These are phyloP conservation scores for Calyptommatus sinebrachiatus DNA, from an alignment of 2,113 vertebrate genomes.

Conservation along the genomic window DNA sequence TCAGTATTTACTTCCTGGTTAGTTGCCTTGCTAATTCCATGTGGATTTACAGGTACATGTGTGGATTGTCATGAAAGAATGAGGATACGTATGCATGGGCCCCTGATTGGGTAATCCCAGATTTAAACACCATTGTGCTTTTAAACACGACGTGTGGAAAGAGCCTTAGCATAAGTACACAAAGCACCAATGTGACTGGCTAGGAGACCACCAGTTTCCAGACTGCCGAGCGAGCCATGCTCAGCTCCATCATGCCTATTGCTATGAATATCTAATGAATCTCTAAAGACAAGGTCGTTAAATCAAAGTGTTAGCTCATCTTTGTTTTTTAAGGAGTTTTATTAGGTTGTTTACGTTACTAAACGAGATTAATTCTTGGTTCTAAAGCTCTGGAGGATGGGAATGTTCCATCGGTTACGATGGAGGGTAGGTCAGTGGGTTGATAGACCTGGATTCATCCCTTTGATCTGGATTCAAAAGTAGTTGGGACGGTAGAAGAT, in stretches of 20 bases:
- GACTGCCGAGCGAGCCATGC: background rate
- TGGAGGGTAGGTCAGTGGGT: background rate
- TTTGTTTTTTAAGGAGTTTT: conserved; percentile 9
- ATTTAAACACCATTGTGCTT: no score
- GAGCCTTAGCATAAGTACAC: no score
- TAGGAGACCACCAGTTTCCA: background rate
- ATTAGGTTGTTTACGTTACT: conserved; percentile 20
- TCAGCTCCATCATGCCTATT: background rate
- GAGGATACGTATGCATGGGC: no score
- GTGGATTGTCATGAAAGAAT: no score
- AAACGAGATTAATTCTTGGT: conserved; percentile 23
- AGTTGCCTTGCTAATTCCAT: no score
- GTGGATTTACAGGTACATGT: no score
- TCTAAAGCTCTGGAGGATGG: background rate
- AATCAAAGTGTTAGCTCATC: conserved; percentile 11
- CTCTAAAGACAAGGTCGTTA: background rate
- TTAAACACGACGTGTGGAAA: no score
- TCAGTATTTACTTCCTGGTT: no score
- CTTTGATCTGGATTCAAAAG: accelerated
- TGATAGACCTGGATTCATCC: background rate
- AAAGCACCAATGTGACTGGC: no score
- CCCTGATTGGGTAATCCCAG: no score
- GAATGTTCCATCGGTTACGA: background rate
- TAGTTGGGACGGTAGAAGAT: background rate
- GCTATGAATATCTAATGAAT: accelerated